A percentile compares a stretch with the other conserved stretches of the same genome.
Conservation (phyloP, 2,797 vertebrate genomes). For the Etheostoma nigrum region DNA sequence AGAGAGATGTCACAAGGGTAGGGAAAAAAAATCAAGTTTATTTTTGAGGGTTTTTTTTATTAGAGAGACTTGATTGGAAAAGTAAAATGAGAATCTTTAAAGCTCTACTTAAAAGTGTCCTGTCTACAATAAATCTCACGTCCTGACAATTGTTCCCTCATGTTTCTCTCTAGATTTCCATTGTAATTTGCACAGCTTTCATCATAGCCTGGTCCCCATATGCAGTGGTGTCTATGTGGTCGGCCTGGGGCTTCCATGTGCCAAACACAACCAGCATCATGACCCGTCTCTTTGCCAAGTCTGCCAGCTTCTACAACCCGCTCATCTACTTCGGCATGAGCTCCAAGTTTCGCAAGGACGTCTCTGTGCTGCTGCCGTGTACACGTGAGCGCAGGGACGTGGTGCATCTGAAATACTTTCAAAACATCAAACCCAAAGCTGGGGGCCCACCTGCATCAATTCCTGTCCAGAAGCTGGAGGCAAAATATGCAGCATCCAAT, state of each 20-base stretch:
- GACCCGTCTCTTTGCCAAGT: constrained; percentile 90
- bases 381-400: constrained; percentile 79
- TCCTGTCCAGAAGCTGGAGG: constrained; percentile 50
- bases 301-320: constrained; percentile 92
- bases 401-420: constrained; percentile 85
- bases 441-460: constrained; percentile 51
- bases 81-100: constrained; percentile 33
- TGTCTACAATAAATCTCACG: constrained; percentile 24
- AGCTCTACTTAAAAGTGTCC: constrained; percentile 23
- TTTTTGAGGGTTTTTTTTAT: constrained; percentile 20
- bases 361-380: constrained; percentile 85
- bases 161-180: constrained; percentile 85
- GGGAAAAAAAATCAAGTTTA: constrained; percentile 22
- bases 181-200: constrained; percentile 90
- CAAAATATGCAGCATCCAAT: constrained; percentile 51
- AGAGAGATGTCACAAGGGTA: constrained; percentile 88
- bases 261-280: constrained; percentile 91
- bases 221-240: constrained; percentile 94
- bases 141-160: constrained; percentile 54
- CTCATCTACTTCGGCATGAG: constrained; percentile 93
- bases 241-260: constrained; percentile 87
- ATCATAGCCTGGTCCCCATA: constrained; percentile 94
- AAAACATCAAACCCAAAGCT: constrained; percentile 83
- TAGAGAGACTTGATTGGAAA: constrained; percentile 23
- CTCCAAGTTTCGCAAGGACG: constrained; percentile 89